Conservation (phyloP, 1,140 invertebrate species). For the Drosophila kepulauana region DNA sequence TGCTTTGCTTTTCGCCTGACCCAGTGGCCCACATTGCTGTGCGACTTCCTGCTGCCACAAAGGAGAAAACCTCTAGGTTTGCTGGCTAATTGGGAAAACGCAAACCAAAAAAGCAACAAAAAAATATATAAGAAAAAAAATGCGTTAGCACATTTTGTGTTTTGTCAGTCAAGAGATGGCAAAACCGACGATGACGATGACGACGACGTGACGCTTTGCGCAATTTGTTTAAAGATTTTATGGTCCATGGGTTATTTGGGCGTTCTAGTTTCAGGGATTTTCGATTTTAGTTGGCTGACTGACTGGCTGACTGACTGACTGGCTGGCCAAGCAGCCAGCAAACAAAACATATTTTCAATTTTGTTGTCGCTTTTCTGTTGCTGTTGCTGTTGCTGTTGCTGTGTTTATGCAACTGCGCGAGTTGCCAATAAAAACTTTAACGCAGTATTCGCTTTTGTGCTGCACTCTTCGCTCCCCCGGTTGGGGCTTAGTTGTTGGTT, state of each 20-base stretch:
- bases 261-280: constrained; percentile 63
- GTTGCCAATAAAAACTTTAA: constrained; percentile 72
- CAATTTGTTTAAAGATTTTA: constrained; percentile 74
- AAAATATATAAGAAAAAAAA: constrained; percentile 5
- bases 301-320: background rate
- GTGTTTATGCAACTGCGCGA: constrained; percentile 80
- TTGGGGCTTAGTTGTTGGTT: background rate
- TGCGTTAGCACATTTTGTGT: constrained; percentile 20
- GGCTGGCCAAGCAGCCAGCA: constrained; percentile 9
- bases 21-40: constrained; percentile 14
- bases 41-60: background rate
- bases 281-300: constrained; percentile 30
- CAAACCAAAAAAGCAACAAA: constrained; percentile 19
- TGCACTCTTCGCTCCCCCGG: background rate
- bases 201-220: constrained; percentile 45
- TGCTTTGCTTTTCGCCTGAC: constrained; percentile 7
- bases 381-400: constrained; percentile 39
- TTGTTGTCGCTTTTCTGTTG: constrained; percentile 24
- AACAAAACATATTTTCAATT: constrained; percentile 51
- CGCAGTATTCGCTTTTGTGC: constrained; percentile 29
- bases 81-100: constrained; percentile 53
- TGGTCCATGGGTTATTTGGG: constrained; percentile 55
- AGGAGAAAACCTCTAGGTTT: too few species aligned
- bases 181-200: constrained; percentile 8
- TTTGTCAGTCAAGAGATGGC: constrained; percentile 16